Percentiles rank a stretch among this genome's conserved stretches.
Evolutionary conservation across 2,113 vertebrate species (phyloP).

Genomic region (Jaculus jaculus): DNA sequence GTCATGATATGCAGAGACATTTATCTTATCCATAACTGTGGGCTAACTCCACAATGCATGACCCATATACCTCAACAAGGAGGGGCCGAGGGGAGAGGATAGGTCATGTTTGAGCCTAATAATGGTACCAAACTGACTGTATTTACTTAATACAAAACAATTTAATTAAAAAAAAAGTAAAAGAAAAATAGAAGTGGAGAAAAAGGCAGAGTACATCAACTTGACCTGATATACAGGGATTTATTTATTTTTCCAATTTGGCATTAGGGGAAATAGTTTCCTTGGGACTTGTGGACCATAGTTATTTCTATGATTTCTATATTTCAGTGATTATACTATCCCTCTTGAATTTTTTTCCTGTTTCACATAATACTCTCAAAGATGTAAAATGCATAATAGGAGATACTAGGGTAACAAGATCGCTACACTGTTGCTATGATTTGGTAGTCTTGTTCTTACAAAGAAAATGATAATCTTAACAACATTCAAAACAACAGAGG

Average conservation of each 20-base stretch:
- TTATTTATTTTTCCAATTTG: neutral
- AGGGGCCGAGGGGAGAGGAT: too few species aligned
- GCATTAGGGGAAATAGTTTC: neutral
- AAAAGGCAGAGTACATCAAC: neutral
- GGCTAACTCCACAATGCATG: too few species aligned
- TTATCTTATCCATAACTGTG: too few species aligned
- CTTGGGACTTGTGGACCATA: neutral
- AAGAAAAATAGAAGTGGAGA: neutral
- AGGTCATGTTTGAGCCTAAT: too few species aligned
- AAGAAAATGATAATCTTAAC: conserved; percentile 24
- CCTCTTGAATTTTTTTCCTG: neutral
- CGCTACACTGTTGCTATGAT: neutral
- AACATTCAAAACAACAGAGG: neutral
- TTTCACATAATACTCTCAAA: conserved; percentile 33
- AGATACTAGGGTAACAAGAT: conserved; percentile 10
- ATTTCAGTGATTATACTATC: neutral
- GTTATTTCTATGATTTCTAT: neutral
- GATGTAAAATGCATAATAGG: conserved; percentile 14
- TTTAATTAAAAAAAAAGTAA: too few species aligned
- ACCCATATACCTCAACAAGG: too few species aligned
- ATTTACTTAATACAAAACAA: too few species aligned
- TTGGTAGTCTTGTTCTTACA: conserved; percentile 51
- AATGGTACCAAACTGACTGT: too few species aligned
- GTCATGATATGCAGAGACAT: too few species aligned
- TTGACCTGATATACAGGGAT: neutral